phyloP scores from a whole-genome alignment of 2,113 vertebrate genomes.

The Dascyllus trimaculatus region DNA sequence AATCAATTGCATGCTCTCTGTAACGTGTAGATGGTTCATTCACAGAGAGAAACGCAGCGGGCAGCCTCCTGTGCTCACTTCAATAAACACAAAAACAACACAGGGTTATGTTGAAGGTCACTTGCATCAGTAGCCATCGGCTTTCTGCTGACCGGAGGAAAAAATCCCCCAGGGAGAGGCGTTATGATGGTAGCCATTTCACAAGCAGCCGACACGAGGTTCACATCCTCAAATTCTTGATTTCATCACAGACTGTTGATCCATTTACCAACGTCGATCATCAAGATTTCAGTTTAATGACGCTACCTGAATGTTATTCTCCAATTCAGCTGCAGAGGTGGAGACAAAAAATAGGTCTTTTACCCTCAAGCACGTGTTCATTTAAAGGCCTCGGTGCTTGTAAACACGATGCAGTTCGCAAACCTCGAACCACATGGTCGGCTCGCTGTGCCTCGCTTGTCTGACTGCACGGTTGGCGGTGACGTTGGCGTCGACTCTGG shows the following conservation, averaged over 20 bases:
- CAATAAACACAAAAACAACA: constrained; percentile 14
- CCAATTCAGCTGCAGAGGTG: neutral
- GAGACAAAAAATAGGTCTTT: neutral
- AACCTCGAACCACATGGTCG: constrained; percentile 66
- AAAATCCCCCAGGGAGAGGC: constrained; percentile 33
- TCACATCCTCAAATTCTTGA: constrained; percentile 44
- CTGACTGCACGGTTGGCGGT: neutral
- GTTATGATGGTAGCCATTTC: constrained; percentile 41
- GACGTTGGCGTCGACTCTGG: constrained; percentile 7
- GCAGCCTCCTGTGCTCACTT: constrained; percentile 15
- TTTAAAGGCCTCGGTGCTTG: constrained; percentile 78
- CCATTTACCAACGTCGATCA: neutral
- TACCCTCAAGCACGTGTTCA: constrained; percentile 49
- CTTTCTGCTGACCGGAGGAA: constrained; percentile 44
- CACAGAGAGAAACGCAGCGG: constrained; percentile 18
- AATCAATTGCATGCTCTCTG: constrained; percentile 36
- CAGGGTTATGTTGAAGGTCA: constrained; percentile 42
- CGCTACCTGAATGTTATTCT: neutral
- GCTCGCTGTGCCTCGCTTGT: constrained; percentile 11
- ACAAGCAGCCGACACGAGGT: constrained; percentile 16
- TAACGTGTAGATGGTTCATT: constrained; percentile 3
- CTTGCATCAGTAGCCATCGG: constrained; percentile 27
- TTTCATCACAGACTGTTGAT: neutral
- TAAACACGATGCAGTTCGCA: constrained; percentile 68
- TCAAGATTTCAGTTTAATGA: neutral